Evolutionary conservation across 1,140 invertebrate genomes (phyloP).

Genomic region (Galleria mellonella): DNA sequence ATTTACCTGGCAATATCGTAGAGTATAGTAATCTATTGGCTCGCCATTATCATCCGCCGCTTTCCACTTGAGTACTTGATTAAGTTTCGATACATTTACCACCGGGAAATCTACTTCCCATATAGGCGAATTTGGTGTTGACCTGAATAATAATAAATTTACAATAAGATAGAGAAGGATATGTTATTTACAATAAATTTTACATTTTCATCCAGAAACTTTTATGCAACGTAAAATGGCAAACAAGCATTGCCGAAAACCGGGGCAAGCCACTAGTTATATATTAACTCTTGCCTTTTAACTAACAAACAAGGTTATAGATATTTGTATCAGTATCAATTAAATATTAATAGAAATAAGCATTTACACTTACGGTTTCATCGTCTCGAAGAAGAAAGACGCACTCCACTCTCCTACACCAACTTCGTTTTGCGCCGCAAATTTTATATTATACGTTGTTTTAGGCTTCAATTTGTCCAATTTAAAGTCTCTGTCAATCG

Average conservation of each 20-base stretch:
- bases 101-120: constrained; percentile 19
- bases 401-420: constrained; percentile 41
- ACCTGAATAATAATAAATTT: constrained; percentile 20
- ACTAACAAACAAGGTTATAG: no score
- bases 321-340: no score
- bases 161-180: no score
- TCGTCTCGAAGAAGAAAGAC: constrained; percentile 32
- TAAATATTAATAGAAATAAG: no score
- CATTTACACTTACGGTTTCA: constrained; percentile 47
- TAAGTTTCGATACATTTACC: neutral
- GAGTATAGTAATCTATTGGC: constrained; percentile 38
- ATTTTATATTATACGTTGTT: constrained; percentile 47
- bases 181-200: no score
- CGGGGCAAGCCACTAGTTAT: no score
- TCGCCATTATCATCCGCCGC: constrained; percentile 27
- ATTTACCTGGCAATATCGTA: constrained; percentile 46
- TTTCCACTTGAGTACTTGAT: constrained; percentile 35
- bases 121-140: constrained; percentile 34
- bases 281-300: no score
- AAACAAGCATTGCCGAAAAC: no score
- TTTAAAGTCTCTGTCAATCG: constrained; percentile 33
- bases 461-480: constrained; percentile 45
- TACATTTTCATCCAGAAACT: no score
- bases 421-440: constrained; percentile 50
- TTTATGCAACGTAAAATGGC: no score